These are phyloP conservation scores for Arctia plantaginis DNA, from an alignment of 2,888 invertebrate genomes.

Conservation along the genomic window DNA sequence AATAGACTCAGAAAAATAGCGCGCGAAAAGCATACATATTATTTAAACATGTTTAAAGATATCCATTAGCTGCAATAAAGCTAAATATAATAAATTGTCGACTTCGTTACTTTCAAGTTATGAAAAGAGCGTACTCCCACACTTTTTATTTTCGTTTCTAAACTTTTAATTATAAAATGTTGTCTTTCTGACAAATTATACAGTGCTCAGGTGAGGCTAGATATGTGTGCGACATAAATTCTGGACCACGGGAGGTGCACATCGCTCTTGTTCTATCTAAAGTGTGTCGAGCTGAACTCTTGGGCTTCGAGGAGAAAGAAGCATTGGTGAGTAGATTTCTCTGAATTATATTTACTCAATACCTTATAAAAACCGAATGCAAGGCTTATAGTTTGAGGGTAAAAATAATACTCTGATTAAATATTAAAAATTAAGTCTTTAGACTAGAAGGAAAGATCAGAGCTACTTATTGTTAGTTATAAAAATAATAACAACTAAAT, in stretches of 20 bases:
- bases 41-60: too few species aligned
- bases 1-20: too few species aligned
- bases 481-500: too few species aligned
- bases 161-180: not conserved
- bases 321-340: constrained; percentile 85
- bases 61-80: too few species aligned
- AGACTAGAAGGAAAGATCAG: not conserved
- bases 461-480: too few species aligned
- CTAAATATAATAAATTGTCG: too few species aligned
- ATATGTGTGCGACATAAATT: constrained; percentile 88
- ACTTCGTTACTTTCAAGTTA: too few species aligned
- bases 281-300: constrained; percentile 85
- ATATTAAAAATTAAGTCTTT: not conserved
- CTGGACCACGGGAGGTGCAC: constrained; percentile 87
- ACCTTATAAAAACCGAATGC: not conserved
- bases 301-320: constrained; percentile 85
- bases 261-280: constrained; percentile 88
- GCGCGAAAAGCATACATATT: too few species aligned
- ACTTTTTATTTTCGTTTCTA: not conserved
- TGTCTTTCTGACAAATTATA: not conserved
- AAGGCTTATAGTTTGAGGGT: not conserved
- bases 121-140: too few species aligned
- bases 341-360: not conserved
- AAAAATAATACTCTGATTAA: not conserved
- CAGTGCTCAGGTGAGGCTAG: constrained; percentile 89